Evolutionary conservation across 2,888 invertebrate genomes (phyloP).

Genomic region (Plebejus anna): DNA sequence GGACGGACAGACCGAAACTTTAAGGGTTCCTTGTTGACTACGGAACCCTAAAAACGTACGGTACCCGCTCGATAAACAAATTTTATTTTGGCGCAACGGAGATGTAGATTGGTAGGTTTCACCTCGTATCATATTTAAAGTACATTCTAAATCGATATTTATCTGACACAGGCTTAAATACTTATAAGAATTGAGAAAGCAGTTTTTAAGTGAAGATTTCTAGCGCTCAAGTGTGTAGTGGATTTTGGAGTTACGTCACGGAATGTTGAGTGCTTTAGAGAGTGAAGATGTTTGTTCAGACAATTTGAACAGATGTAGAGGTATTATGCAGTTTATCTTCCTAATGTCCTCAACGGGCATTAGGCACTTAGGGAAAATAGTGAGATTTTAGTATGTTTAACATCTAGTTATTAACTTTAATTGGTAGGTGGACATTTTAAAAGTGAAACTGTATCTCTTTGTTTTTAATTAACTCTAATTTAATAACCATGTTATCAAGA

Average conservation of each 20-base stretch:
- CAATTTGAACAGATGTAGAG: slow-evolving; percentile 6
- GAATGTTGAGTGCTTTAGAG: slow-evolving; percentile 24
- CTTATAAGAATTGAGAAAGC: neutral
- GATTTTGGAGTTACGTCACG: slow-evolving; percentile 23
- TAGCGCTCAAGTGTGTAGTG: slow-evolving; percentile 8
- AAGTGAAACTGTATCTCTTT: too few relatives aligned
- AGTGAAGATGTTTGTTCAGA: slow-evolving; percentile 17
- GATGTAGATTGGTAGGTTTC: too few relatives aligned
- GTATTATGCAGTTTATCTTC: neutral
- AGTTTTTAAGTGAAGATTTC: slow-evolving; percentile 12
- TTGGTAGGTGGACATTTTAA: too few relatives aligned
- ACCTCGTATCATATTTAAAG: neutral
- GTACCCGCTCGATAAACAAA: too few relatives aligned
- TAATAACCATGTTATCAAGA: too few relatives aligned
- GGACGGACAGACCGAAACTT: too few relatives aligned
- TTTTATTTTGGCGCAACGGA: too few relatives aligned
- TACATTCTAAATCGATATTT: neutral
- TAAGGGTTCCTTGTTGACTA: too few relatives aligned
- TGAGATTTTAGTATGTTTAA: too few relatives aligned
- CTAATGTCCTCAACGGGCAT: neutral
- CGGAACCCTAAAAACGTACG: too few relatives aligned
- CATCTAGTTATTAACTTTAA: too few relatives aligned
- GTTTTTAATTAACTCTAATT: too few relatives aligned
- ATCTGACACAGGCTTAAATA: neutral
- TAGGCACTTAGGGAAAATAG: neutral